Percentiles rank a stretch among this genome's conserved stretches.
Conservation (phyloP, 2,113 vertebrate genomes). For the Atractosteus spatula region DNA sequence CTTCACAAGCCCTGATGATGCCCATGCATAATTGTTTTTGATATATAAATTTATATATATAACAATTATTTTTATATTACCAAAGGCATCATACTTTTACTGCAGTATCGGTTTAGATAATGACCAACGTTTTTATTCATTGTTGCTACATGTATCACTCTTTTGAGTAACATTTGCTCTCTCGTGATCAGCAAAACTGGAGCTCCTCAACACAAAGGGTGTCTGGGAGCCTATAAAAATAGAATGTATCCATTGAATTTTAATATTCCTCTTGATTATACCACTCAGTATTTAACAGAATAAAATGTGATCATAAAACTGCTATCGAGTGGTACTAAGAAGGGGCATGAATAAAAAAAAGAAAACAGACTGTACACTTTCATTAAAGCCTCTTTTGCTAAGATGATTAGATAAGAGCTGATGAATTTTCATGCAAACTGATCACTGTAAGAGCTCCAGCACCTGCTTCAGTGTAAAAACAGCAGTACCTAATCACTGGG, state of each 20-base stretch:
- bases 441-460: not conserved
- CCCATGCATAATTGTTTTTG: too few species aligned
- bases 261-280: not conserved
- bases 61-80: too few species aligned
- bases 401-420: not conserved
- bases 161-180: not conserved
- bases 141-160: too few species aligned
- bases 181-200: not conserved
- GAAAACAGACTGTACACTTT: slow-evolving; percentile 3
- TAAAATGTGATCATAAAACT: not conserved
- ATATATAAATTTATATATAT: too few species aligned
- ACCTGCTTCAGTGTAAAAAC: not conserved
- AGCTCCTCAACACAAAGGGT: not conserved
- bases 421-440: not conserved
- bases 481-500: not conserved
- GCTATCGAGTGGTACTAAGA: not conserved
- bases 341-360: not conserved
- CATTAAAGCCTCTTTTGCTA: not conserved
- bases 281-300: not conserved
- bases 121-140: too few species aligned
- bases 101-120: too few species aligned
- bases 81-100: too few species aligned
- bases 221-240: not conserved
- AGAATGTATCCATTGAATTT: not conserved
- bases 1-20: too few species aligned